phyloP scores from a whole-genome alignment of 2,797 vertebrate genomes.

The Chaunax sp. region DNA sequence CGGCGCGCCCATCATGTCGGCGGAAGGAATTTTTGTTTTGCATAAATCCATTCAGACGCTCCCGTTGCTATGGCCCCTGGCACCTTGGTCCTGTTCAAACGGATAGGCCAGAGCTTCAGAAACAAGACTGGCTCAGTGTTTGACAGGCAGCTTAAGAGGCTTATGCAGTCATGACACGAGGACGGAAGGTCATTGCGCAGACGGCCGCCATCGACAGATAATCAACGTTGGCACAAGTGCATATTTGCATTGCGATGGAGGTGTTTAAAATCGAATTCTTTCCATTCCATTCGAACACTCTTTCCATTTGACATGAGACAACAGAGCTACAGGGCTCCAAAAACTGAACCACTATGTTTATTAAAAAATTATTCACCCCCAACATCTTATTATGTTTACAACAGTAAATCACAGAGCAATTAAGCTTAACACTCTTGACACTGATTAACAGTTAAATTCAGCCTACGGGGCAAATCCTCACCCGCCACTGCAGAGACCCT shows the following conservation, averaged over 20 bases:
- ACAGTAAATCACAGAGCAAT: constrained; percentile 9
- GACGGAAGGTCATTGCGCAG: constrained; percentile 64
- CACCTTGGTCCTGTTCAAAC: constrained; percentile 45
- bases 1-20: constrained; percentile 55
- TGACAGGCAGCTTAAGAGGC: constrained; percentile 73
- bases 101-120: constrained; percentile 47
- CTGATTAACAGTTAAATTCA: constrained; percentile 10
- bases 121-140: constrained; percentile 51
- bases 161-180: constrained; percentile 65
- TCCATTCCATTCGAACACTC: constrained; percentile 1
- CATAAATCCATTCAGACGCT: constrained; percentile 54
- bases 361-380: constrained; percentile 1
- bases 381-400: not conserved
- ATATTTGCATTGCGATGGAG: constrained; percentile 73
- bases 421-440: constrained; percentile 8
- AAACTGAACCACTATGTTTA: not conserved
- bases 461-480: not conserved
- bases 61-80: constrained; percentile 48
- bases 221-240: constrained; percentile 60
- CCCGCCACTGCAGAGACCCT: not conserved
- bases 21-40: constrained; percentile 28
- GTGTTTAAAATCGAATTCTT: constrained; percentile 59
- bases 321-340: constrained; percentile 1
- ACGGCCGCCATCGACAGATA: constrained; percentile 53
- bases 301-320: constrained; percentile 11